Evolutionary conservation across 2,888 invertebrate species (phyloP).

Genomic region (Heliconius ismenius): DNA sequence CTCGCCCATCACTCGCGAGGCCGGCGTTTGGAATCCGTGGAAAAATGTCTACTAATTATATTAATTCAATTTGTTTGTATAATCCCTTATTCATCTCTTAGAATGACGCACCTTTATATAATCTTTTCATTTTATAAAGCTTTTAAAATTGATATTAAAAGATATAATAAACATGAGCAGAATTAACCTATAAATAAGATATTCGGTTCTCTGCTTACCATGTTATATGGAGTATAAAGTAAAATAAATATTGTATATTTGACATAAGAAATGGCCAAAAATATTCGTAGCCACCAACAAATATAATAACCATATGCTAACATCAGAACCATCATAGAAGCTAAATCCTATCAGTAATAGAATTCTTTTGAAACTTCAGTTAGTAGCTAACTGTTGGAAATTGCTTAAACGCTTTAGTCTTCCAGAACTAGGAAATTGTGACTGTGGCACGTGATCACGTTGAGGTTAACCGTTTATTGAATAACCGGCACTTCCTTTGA

Average conservation of each 20-base stretch:
- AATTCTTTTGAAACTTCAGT: constrained; percentile 19
- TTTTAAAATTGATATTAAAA: neutral
- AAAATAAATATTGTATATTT: too few species aligned
- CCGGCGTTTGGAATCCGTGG: constrained; percentile 54
- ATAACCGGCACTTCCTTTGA: constrained; percentile 29
- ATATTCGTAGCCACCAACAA: neutral
- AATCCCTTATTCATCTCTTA: constrained; percentile 32
- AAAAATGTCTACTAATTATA: constrained; percentile 52
- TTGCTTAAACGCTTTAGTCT: constrained; percentile 28
- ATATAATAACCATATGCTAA: neutral
- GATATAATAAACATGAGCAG: too few species aligned
- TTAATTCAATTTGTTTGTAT: constrained; percentile 45
- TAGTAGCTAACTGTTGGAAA: constrained; percentile 22
- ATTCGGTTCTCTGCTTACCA: too few species aligned
- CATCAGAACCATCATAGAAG: neutral
- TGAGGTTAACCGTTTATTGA: constrained; percentile 31
- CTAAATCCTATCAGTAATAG: neutral
- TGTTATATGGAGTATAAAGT: too few species aligned
- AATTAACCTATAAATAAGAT: too few species aligned
- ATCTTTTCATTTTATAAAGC: neutral
- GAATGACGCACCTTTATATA: neutral
- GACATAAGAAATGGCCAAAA: too few species aligned
- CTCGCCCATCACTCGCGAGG: constrained; percentile 79
- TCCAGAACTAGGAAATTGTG: constrained; percentile 26
- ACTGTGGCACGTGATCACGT: constrained; percentile 29